phyloP scores from a whole-genome alignment of 2,797 vertebrate genomes.

The Columba guinea region DNA sequence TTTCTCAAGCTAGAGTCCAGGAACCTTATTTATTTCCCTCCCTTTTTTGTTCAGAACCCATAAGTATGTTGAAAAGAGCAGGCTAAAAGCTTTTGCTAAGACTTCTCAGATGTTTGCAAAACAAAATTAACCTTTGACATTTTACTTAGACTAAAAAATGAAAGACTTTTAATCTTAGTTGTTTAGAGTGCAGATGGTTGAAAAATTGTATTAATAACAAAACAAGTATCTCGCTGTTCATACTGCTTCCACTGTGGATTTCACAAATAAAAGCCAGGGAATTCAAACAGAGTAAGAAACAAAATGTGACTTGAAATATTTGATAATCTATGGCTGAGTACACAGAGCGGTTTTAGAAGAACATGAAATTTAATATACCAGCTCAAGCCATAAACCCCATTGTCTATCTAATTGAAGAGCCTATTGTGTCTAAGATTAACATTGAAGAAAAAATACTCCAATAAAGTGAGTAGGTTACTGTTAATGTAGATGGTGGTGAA shows the following conservation, averaged over 20 bases:
- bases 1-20: background rate
- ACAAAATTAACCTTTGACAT: constrained; percentile 48
- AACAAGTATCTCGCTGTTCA: constrained; percentile 8
- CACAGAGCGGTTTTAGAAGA: background rate
- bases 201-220: constrained; percentile 41
- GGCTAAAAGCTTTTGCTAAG: background rate
- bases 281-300: constrained; percentile 9
- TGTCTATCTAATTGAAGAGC: background rate
- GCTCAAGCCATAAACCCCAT: background rate
- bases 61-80: background rate
- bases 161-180: background rate
- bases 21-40: constrained; percentile 6
- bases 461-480: background rate
- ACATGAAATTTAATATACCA: background rate
- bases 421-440: background rate
- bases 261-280: constrained; percentile 1
- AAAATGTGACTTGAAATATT: background rate
- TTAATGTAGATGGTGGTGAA: background rate
- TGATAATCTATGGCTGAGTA: background rate
- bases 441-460: background rate
- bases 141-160: constrained; percentile 9
- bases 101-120: constrained; percentile 19
- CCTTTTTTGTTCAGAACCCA: background rate
- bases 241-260: background rate
- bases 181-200: constrained; percentile 4